Conservation (phyloP, 2,113 vertebrate species). For the Chionodraco myersi region DNA sequence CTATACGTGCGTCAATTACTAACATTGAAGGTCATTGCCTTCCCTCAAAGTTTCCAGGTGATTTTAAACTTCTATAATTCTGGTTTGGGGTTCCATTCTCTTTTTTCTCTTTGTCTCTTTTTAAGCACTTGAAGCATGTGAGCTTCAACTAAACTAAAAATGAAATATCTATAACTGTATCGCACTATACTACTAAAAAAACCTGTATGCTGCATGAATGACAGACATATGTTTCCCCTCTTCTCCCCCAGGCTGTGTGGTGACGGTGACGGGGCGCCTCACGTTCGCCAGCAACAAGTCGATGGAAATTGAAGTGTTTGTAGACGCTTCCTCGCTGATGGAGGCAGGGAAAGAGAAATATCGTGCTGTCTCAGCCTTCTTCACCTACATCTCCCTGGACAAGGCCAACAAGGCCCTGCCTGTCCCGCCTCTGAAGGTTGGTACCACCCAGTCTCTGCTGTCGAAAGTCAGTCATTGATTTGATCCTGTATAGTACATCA, state of each 20-base stretch:
- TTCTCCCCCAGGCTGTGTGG: constrained; percentile 87
- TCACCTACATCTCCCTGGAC: constrained; percentile 95
- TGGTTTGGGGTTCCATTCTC: neutral
- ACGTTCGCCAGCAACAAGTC: constrained; percentile 96
- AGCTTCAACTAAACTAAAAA: no score
- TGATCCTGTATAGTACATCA: neutral
- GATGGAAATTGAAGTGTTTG: constrained; percentile 97
- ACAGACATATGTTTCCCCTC: neutral
- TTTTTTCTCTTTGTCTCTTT: no score
- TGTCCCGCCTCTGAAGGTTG: constrained; percentile 91
- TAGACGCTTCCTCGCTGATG: constrained; percentile 88
- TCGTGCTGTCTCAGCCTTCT: constrained; percentile 93
- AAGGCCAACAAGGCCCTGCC: constrained; percentile 88
- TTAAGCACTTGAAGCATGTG: no score
- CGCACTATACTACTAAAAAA: constrained; percentile 3
- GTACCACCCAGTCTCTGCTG: constrained; percentile 48
- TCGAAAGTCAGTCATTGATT: constrained; percentile 13
- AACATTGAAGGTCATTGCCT: no score
- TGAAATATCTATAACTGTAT: neutral
- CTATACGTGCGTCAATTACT: no score
- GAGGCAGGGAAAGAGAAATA: constrained; percentile 84
- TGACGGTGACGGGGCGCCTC: constrained; percentile 94
- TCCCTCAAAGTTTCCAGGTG: neutral
- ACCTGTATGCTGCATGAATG: neutral
- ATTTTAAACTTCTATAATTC: neutral